Percentiles rank a stretch among this genome's conserved stretches.
Evolutionary conservation across 2,797 vertebrate species (phyloP).

Genomic region (Iguana delicatissima): DNA sequence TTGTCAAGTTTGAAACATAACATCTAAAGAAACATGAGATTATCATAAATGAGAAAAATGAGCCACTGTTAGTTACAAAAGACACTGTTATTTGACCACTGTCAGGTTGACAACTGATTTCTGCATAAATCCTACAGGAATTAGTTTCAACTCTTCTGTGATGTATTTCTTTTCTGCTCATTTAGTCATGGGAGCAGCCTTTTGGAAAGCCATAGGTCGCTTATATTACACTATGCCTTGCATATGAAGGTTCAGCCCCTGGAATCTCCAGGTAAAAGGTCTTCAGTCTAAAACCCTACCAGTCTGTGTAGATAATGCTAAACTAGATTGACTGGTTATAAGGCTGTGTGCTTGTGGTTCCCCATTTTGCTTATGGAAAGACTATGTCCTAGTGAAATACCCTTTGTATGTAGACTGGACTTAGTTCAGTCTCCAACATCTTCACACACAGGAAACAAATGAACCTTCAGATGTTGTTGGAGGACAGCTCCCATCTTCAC

Average conservation of each 20-base stretch:
- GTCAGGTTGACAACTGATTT: background rate
- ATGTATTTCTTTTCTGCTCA: constrained; percentile 34
- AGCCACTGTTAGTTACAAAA: rapidly evolving
- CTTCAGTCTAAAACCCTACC: background rate
- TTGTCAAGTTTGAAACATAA: background rate
- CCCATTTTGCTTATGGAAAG: background rate
- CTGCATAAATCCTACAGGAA: constrained; percentile 63
- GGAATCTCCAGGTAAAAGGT: background rate
- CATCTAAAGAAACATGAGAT: background rate
- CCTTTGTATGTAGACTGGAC: background rate
- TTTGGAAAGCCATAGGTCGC: background rate
- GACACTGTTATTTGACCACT: background rate
- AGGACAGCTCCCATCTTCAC: background rate
- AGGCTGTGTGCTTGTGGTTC: background rate
- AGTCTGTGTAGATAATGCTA: background rate
- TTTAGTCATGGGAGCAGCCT: constrained; percentile 18
- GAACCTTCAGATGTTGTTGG: background rate
- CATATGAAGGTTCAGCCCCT: background rate
- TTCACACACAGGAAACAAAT: background rate
- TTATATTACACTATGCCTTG: background rate
- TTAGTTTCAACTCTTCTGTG: constrained; percentile 45
- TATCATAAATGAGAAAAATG: background rate
- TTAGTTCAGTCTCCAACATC: background rate
- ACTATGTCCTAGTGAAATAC: too few relatives aligned
- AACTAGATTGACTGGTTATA: background rate